Evolutionary conservation across 2,888 invertebrate species (phyloP), one percentile per base, ranked within the genome.

Genomic region (Subacronicta megacephala): DNA sequence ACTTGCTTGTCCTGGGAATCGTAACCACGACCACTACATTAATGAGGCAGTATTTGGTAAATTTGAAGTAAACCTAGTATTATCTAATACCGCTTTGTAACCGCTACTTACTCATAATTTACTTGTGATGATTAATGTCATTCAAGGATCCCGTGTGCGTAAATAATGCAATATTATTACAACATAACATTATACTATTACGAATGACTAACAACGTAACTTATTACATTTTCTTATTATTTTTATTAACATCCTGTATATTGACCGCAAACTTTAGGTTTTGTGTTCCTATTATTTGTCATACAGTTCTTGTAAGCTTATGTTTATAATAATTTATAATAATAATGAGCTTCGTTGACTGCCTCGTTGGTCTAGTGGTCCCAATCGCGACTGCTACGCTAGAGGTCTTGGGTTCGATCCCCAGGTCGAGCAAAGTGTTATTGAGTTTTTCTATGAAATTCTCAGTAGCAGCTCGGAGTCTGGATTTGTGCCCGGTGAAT

Each of bases 211-310:
- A 31, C 31, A 68, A 16, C 9, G 16, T 16, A 41, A 42, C 15
- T 63, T n/a, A n/a, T n/a, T n/a, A n/a, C 42, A 62, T 33, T 6
- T 3, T 31, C 12, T n/a, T 29, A 29, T 31, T 31, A n/a, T n/a
- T 0, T 31, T 12, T 29, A 29, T 29, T 29, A 1, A 4, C 3
- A 29, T n/a, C n/a, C n/a, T 31, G 4, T 5, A n/a, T 31, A n/a
- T 31, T 31, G n/a, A 31, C 31, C 31, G 2, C 31, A 31, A n/a
- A 1, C n/a, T 26, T 17, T 3, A 60, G 51, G 67, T 62, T 51
- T 67, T 45, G 52, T 45, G 67, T 51, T 62, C 5, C 62, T 16
- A 33, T 1, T 37, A 15, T 61, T 23, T 20, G 26, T 66, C 60
- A 59, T 17, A 4, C 2, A 18, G 18, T 18, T 18, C 18, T 18